A percentile compares a stretch with the other conserved stretches of the same genome.
Conservation (phyloP, 2,113 vertebrate genomes). For the Jacana jacana region DNA sequence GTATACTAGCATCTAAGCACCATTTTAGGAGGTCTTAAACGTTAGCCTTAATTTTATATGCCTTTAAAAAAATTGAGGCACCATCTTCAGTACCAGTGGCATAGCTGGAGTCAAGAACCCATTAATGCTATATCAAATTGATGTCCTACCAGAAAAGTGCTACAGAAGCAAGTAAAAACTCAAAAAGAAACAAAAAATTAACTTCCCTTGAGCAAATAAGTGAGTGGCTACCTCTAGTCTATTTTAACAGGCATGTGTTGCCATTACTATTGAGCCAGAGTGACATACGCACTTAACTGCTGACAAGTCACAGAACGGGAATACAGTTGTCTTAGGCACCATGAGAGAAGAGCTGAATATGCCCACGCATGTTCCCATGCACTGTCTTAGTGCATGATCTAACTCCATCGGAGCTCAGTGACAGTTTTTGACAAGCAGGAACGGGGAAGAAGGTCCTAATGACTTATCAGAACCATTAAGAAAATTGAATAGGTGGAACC, state of each 20-base stretch:
- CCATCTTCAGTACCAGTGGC: neutral
- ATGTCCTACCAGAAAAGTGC: neutral
- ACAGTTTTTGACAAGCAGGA: neutral
- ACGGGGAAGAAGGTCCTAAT: neutral
- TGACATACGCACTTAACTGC: neutral
- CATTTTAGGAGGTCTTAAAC: neutral
- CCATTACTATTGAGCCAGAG: neutral
- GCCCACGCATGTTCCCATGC: accelerated
- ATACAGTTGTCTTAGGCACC: neutral
- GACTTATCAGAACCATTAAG: neutral
- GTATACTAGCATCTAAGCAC: neutral
- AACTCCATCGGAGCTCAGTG: neutral
- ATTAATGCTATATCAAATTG: neutral
- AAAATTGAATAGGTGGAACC: neutral
- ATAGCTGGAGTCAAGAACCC: neutral
- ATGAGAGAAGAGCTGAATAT: neutral
- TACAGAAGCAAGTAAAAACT: neutral
- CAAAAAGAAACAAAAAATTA: neutral
- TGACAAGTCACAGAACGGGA: neutral
- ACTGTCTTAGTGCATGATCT: neutral
- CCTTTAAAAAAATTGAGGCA: neutral
- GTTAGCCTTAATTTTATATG: neutral
- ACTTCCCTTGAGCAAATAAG: neutral
- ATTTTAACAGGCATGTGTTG: neutral
- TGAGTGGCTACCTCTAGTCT: neutral